Percentiles rank a stretch among this genome's conserved stretches.
These are phyloP conservation scores for Pogonophryne albipinna DNA, from an alignment of 2,797 vertebrate species.

Conservation along the genomic window DNA sequence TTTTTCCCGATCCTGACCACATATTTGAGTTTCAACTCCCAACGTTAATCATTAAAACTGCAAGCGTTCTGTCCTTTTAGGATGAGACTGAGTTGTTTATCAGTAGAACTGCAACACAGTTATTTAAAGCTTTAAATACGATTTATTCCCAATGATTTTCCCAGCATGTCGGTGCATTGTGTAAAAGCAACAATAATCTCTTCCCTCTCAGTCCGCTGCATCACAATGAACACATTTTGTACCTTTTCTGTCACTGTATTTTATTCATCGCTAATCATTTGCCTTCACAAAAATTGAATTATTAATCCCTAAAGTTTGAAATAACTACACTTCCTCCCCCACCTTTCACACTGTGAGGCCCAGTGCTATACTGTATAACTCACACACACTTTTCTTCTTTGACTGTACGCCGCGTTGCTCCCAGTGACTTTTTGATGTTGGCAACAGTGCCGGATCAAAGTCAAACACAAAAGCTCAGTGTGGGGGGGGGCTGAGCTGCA, in stretches of 20 bases:
- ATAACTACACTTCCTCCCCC: constrained; percentile 18
- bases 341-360: constrained; percentile 19
- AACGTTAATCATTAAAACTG: too few species aligned
- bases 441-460: constrained; percentile 71
- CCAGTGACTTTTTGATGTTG: constrained; percentile 71
- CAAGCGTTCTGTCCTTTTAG: too few species aligned
- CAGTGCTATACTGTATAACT: constrained; percentile 4
- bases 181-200: background rate
- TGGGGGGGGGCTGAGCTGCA: constrained; percentile 9
- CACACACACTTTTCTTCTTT: constrained; percentile 25
- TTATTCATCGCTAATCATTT: constrained; percentile 8
- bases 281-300: constrained; percentile 17
- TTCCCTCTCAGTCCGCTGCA: background rate
- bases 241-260: background rate
- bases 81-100: background rate
- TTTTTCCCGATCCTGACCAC: too few species aligned
- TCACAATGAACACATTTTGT: background rate
- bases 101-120: background rate
- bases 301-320: constrained; percentile 23
- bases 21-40: too few species aligned
- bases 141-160: too few species aligned
- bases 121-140: background rate
- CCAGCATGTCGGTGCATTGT: background rate
- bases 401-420: constrained; percentile 40
- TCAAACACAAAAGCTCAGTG: constrained; percentile 63